Percentiles rank a stretch among this genome's conserved stretches.
Evolutionary conservation across 2,113 vertebrate genomes (phyloP).

Genomic region (Mus pahari): DNA sequence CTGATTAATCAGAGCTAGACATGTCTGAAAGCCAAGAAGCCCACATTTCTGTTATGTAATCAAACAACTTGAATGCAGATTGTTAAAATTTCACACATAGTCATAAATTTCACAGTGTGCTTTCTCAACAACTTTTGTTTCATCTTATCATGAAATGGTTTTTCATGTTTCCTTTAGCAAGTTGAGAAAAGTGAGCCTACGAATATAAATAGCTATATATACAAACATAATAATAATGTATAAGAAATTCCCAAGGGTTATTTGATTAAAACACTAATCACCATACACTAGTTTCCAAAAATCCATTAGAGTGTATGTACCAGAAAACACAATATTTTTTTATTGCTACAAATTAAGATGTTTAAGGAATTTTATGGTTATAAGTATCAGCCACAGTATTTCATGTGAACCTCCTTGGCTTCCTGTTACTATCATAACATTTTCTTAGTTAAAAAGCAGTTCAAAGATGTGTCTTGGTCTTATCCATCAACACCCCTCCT

Average conservation of each 20-base stretch:
- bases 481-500: background rate
- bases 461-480: background rate
- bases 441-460: background rate
- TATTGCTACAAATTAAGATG: background rate
- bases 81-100: constrained; percentile 1
- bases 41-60: background rate
- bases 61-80: background rate
- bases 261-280: constrained; percentile 25
- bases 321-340: background rate
- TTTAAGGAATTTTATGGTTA: background rate
- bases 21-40: background rate
- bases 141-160: background rate
- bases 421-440: constrained; percentile 13
- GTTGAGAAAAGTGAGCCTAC: background rate
- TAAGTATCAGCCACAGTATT: background rate
- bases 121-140: background rate
- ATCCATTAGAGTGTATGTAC: background rate
- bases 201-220: background rate
- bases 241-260: background rate
- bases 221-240: background rate
- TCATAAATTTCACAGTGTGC: background rate
- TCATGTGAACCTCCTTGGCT: background rate
- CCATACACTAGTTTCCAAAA: background rate
- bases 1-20: background rate
- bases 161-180: background rate